phyloP scores from a whole-genome alignment of 2,797 vertebrate genomes.

The Sardinella longiceps region DNA sequence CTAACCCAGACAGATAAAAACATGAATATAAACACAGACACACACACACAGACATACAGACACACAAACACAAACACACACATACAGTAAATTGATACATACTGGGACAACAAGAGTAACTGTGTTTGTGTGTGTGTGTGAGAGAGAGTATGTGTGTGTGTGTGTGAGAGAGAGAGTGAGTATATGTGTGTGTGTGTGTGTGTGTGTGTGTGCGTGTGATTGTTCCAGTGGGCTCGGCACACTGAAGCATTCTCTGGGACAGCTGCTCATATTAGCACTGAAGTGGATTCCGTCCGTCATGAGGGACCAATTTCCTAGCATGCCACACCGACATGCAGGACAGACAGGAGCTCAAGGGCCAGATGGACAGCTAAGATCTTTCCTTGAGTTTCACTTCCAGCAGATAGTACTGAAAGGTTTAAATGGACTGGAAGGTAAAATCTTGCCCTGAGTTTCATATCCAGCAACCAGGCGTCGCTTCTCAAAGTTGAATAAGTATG shows the following conservation, averaged over 20 bases:
- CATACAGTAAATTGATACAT: background rate
- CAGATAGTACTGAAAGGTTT: no score
- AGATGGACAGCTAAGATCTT: no score
- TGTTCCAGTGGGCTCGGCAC: background rate
- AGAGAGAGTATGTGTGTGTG: background rate
- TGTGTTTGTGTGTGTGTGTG: background rate
- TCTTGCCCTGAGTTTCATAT: no score
- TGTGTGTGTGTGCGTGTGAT: background rate
- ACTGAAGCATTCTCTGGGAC: background rate
- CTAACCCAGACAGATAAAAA: background rate
- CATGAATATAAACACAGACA: no score
- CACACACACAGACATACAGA: background rate
- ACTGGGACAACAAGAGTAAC: background rate
- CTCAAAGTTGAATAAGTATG: no score
- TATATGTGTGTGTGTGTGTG: background rate
- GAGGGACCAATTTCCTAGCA: background rate
- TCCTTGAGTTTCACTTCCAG: no score
- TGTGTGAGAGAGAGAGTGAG: background rate
- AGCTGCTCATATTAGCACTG: background rate
- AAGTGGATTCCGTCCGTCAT: background rate
- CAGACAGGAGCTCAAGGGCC: no score
- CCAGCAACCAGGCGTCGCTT: no score
- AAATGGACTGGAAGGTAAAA: no score
- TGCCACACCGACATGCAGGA: background rate
- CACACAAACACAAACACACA: slow-evolving; percentile 23